These are phyloP conservation scores for Podarcis lilfordi DNA, from an alignment of 2,797 vertebrate genomes.

Conservation along the genomic window DNA sequence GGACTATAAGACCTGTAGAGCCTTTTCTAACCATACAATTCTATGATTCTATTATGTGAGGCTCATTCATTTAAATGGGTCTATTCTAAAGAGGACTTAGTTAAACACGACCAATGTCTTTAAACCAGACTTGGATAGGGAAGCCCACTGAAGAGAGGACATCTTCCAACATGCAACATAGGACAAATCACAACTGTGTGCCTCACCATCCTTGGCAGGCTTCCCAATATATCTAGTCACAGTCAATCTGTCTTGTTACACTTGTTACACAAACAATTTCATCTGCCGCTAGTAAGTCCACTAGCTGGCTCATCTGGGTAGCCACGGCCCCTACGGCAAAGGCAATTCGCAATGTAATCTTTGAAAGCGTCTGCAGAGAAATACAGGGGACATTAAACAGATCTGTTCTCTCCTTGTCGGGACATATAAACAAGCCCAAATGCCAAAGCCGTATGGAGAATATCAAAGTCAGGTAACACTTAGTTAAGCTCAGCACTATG, in stretches of 20 bases:
- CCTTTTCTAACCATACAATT: too few species aligned
- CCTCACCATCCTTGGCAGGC: conserved; percentile 44
- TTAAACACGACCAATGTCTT: too few species aligned
- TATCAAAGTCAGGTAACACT: conserved; percentile 67
- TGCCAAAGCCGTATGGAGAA: conserved; percentile 55
- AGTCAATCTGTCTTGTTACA: not conserved
- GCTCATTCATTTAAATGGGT: too few species aligned
- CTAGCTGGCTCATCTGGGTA: rapidly evolving
- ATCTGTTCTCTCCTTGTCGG: conserved; percentile 58
- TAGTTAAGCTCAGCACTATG: conserved; percentile 10
- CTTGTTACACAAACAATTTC: not conserved
- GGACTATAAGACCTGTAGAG: too few species aligned
- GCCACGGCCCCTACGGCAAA: not conserved
- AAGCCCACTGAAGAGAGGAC: too few species aligned
- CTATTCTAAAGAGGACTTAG: too few species aligned
- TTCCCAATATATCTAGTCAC: conserved; percentile 13
- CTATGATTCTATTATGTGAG: too few species aligned
- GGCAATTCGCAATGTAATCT: conserved; percentile 13
- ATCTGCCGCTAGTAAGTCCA: not conserved
- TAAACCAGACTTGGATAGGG: too few species aligned
- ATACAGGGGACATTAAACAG: conserved; percentile 60
- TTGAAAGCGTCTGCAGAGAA: conserved; percentile 40
- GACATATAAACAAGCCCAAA: conserved; percentile 68
- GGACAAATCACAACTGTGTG: not conserved
- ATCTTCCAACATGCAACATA: too few species aligned